Conservation (phyloP, 2,113 vertebrate genomes). For the Regulus satrapa region DNA sequence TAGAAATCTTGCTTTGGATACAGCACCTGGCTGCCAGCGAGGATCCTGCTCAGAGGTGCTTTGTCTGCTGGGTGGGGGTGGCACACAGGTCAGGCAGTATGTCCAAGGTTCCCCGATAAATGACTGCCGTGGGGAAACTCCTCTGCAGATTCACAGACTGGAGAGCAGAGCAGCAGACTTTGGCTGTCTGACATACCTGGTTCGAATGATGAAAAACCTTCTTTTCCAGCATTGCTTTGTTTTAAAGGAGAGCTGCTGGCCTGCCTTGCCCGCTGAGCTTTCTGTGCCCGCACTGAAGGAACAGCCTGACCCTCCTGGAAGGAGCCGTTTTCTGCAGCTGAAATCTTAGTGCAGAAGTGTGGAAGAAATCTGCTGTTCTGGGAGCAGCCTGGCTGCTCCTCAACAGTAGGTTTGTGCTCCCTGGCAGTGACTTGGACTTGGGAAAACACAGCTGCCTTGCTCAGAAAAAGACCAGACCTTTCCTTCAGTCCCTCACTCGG, state of each 20-base stretch:
- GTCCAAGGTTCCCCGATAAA: background rate
- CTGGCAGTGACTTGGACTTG: background rate
- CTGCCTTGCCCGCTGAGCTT: background rate
- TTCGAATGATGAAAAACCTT: background rate
- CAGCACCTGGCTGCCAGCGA: background rate
- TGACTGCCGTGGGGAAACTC: rapidly evolving
- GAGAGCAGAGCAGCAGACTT: background rate
- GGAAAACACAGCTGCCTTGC: background rate
- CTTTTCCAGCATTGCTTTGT: background rate
- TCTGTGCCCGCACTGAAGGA: rapidly evolving
- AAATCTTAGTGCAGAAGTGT: background rate
- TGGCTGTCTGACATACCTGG: background rate
- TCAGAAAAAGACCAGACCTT: background rate
- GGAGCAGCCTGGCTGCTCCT: background rate
- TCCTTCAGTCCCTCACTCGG: background rate
- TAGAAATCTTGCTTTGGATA: background rate
- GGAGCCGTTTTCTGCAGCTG: background rate
- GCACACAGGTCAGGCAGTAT: background rate
- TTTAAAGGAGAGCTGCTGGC: background rate
- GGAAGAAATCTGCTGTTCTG: background rate
- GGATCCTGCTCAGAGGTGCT: background rate
- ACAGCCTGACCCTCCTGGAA: background rate
- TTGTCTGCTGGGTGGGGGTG: background rate
- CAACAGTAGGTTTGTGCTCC: background rate
- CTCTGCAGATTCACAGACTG: background rate